Evolutionary conservation across 2,888 invertebrate species (phyloP), one percentile per base, ranked within the genome.

Genomic region (Furcula furcula): DNA sequence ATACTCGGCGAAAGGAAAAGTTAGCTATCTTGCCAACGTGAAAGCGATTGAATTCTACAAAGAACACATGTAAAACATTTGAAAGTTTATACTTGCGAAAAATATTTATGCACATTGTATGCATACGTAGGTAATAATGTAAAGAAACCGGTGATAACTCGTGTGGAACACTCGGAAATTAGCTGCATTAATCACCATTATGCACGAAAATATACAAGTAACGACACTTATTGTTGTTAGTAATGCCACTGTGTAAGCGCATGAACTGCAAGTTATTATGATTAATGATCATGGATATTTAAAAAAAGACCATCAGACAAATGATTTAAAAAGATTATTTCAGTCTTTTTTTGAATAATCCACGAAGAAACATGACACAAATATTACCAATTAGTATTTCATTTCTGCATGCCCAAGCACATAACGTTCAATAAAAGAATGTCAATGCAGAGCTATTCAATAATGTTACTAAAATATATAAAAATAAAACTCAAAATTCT

Each of bases 361-460:
- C 76, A 76, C 65, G 66, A 65, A 25, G 16, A 38, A 22, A 37
- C 9, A 38, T 36, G 60, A 53, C 61, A 62, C 46, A 62, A 65
- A 69, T 57, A 58, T 67, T 61, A 68, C 75, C 57, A 64, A 75
- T 69, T 64, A 70, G 58, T 69, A 72, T 72, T 74, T 75, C 86
- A 87, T 88, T 86, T 85, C 88, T 88, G 88, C 88, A 88, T 87
- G 88, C 87, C 87, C 78, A 88, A 87, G 86, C 87, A 84, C 77
- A 78, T 65, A 76, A 76, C 77, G 76, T 78, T 78, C 69, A 63
- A 55, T 60, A 21, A 63, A 63, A 58, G 70, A 76, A 82, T 75
- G 76, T 81, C 53, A 59, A 80, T 76, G 78, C 74, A 76, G 56
- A 56, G 63, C 77, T 80, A 83, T 70, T 57, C 52, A 57, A 59